Evolutionary conservation across 2,113 vertebrate species (phyloP).

Genomic region (Spizaetus ornatus): DNA sequence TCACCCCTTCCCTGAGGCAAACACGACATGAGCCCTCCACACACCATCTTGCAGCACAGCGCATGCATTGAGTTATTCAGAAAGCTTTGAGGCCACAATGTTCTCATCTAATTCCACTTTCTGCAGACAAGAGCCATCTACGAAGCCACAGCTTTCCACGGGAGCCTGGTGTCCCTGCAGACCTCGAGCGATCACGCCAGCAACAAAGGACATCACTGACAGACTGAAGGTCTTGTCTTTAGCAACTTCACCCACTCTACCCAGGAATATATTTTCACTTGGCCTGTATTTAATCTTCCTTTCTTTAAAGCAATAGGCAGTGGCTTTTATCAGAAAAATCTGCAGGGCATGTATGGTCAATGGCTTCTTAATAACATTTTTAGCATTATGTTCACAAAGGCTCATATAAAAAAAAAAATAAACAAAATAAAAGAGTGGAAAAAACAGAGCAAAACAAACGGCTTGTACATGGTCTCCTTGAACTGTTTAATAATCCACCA

Average conservation of each 20-base stretch:
- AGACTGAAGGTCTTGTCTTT: neutral
- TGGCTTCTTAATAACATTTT: slow-evolving; percentile 3
- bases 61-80: accelerated
- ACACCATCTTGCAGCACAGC: neutral
- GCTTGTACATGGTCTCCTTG: neutral
- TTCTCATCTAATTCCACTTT: neutral
- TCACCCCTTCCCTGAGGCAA: neutral
- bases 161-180: neutral
- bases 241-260: neutral
- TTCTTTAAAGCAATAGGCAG: neutral
- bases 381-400: neutral
- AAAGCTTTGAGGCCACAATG: neutral
- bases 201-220: accelerated
- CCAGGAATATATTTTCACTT: neutral
- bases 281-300: neutral
- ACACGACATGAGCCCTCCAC: accelerated
- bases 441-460: neutral
- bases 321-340: neutral
- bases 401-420: neutral
- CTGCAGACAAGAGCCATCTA: neutral
- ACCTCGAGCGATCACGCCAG: neutral
- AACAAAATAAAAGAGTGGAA: neutral
- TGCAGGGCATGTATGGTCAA: slow-evolving; percentile 6
- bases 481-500: neutral
- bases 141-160: neutral